Evolutionary conservation across 2,113 vertebrate genomes (phyloP).

Genomic region (Danio rerio): GRCz12tu NC_133188.1:32312001-32312500

Average conservation of each 20-base stretch:
- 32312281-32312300: not conserved
- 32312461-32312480: too few relatives aligned
- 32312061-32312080: constrained; percentile 65
- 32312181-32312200: constrained; percentile 67
- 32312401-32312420: not conserved
- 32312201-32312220: constrained; percentile 63
- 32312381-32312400: not conserved
- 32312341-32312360: not conserved
- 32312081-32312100: constrained; percentile 48
- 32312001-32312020: constrained; percentile 41
- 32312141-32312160: constrained; percentile 30
- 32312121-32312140: constrained; percentile 34
- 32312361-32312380: not conserved
- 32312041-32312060: constrained; percentile 18
- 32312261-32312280: constrained; percentile 40
- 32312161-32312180: constrained; percentile 65
- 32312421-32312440: too few relatives aligned
- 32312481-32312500: too few relatives aligned
- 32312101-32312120: constrained; percentile 35
- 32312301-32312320: too few relatives aligned
- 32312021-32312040: constrained; percentile 35
- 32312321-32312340: too few relatives aligned
- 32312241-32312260: constrained; percentile 31
- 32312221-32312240: constrained; percentile 53
- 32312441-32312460: too few relatives aligned